These are phyloP conservation scores for Oryzias curvinotus DNA, from an alignment of 2,113 vertebrate species.

Conservation along the genomic window DNA sequence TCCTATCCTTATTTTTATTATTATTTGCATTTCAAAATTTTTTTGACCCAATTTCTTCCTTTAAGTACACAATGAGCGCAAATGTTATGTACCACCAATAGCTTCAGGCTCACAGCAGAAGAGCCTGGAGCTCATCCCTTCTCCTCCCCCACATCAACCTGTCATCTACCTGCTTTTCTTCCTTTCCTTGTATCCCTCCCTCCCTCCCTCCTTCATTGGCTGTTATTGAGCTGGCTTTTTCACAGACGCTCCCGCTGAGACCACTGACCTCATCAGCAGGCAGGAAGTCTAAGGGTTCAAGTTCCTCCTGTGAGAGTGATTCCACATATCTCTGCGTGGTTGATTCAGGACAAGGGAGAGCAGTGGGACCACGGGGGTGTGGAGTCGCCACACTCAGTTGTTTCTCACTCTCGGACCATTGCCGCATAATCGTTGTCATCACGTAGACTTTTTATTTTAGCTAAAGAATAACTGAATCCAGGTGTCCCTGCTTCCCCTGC, in stretches of 20 bases:
- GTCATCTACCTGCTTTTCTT: constrained; percentile 40
- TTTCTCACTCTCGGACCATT: constrained; percentile 59
- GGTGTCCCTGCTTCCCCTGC: constrained; percentile 55
- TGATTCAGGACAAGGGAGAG: constrained; percentile 41
- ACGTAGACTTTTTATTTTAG: constrained; percentile 13
- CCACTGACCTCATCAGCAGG: constrained; percentile 77
- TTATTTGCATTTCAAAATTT: background rate
- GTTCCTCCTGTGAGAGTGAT: constrained; percentile 77
- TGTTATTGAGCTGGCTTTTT: constrained; percentile 73
- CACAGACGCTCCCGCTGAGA: constrained; percentile 77
- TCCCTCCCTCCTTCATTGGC: constrained; percentile 22
- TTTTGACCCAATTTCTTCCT: constrained; percentile 32
- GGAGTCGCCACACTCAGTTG: constrained; percentile 42
- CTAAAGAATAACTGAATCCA: constrained; percentile 46
- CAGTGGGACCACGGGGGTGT: constrained; percentile 48
- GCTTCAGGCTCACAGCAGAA: constrained; percentile 48
- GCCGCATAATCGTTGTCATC: constrained; percentile 60
- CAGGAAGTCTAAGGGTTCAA: constrained; percentile 80
- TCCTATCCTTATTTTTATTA: constrained; percentile 3
- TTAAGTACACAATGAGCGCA: constrained; percentile 48
- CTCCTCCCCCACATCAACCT: constrained; percentile 42
- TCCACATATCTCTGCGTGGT: constrained; percentile 74
- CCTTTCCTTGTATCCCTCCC: constrained; percentile 29
- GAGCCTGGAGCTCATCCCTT: background rate
- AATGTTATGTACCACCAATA: constrained; percentile 52